Evolutionary conservation across 2,797 vertebrate genomes (phyloP).

Genomic region (Echeneis naucrates): DNA sequence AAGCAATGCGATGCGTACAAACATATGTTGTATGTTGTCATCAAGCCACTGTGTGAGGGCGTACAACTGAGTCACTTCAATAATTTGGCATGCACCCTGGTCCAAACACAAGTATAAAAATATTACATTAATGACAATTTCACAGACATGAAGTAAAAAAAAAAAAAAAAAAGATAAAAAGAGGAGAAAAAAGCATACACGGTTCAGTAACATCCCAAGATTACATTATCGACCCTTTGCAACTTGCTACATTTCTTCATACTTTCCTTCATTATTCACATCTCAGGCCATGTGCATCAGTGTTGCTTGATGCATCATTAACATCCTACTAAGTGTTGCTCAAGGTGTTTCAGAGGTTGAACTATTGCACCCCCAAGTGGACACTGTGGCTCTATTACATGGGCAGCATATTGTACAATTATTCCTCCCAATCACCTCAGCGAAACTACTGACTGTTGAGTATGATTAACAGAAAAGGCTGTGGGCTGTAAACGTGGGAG

Average conservation of each 20-base stretch:
- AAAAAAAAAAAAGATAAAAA: not conserved
- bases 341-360: slow-evolving; percentile 36
- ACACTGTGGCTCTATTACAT: not conserved
- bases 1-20: not conserved
- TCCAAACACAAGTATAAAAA: no score
- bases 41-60: not conserved
- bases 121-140: not conserved
- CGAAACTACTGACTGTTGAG: not conserved
- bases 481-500: not conserved
- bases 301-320: slow-evolving; percentile 10
- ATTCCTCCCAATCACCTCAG: not conserved
- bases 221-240: not conserved
- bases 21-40: no score
- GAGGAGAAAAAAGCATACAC: not conserved
- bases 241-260: not conserved
- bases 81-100: slow-evolving; percentile 1
- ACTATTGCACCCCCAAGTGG: slow-evolving; percentile 68
- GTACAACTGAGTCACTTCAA: slow-evolving; percentile 29
- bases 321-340: not conserved
- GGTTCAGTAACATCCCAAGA: not conserved
- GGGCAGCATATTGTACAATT: not conserved
- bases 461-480: not conserved
- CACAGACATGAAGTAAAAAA: not conserved
- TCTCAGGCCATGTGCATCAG: not conserved
- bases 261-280: not conserved